phyloP scores from a whole-genome alignment of 2,797 vertebrate genomes.

The Acanthopagrus latus region DNA sequence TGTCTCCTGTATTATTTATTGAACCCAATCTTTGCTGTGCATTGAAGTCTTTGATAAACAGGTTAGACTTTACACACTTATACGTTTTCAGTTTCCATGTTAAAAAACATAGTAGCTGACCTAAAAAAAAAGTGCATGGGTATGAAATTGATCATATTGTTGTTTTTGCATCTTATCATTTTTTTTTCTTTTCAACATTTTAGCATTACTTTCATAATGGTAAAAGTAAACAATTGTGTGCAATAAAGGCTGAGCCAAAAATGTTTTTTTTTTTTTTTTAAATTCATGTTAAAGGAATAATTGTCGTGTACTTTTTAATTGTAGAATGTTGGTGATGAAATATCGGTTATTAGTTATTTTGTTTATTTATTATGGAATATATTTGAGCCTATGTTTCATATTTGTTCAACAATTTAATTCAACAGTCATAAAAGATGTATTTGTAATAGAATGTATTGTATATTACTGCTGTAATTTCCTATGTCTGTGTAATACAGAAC shows the following conservation, averaged over 20 bases:
- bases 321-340: conserved; percentile 53
- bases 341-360: conserved; percentile 46
- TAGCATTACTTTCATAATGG: conserved; percentile 20
- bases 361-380: conserved; percentile 65
- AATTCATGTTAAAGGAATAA: conserved; percentile 34
- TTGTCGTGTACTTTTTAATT: conserved; percentile 56
- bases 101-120: conserved; percentile 36
- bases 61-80: conserved; percentile 21
- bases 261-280: conserved; percentile 33
- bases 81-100: conserved; percentile 15
- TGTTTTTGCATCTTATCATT: conserved; percentile 30
- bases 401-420: conserved; percentile 49
- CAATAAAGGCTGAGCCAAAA: conserved; percentile 83
- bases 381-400: conserved; percentile 59
- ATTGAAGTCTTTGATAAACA: conserved; percentile 56
- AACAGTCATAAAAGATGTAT: conserved; percentile 57
- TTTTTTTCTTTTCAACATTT: conserved; percentile 35
- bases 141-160: conserved; percentile 27
- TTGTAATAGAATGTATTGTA: conserved; percentile 79
- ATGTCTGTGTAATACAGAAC: conserved; percentile 67
- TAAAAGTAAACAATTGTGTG: conserved; percentile 52
- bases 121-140: conserved; percentile 56
- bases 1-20: conserved; percentile 38
- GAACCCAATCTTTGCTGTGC: conserved; percentile 65
- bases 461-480: conserved; percentile 71